Conservation (phyloP, 1,140 invertebrate genomes). For the Ridgeia piscesae region DNA sequence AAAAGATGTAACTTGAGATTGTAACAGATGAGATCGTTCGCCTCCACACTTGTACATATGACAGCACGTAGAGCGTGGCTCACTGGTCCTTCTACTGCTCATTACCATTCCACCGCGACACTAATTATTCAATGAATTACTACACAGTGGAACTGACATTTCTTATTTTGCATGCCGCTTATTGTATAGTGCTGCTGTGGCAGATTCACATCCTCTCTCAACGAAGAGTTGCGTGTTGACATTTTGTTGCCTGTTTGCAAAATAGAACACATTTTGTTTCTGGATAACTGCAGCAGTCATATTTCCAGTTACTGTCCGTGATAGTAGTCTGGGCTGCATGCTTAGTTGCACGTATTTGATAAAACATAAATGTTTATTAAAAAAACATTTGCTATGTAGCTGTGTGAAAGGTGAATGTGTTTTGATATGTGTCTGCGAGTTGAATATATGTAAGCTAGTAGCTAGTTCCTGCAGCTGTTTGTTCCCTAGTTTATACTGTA, state of each 20-base stretch:
- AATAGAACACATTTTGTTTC: background rate
- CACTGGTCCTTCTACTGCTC: background rate
- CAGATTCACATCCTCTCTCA: background rate
- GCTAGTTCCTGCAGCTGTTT: background rate
- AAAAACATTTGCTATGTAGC: background rate
- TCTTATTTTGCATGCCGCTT: background rate
- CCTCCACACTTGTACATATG: background rate
- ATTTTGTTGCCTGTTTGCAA: background rate
- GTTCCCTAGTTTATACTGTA: background rate
- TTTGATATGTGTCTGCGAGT: background rate
- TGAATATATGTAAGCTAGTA: background rate
- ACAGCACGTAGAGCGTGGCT: background rate
- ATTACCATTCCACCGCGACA: background rate
- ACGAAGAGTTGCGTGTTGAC: background rate
- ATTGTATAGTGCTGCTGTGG: background rate
- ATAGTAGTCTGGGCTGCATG: background rate
- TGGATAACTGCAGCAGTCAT: background rate
- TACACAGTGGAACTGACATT: slow-evolving; percentile 5
- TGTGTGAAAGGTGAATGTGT: background rate
- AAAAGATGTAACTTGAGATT: background rate
- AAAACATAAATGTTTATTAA: background rate
- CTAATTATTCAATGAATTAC: background rate
- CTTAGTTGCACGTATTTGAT: background rate
- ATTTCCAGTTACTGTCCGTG: background rate
- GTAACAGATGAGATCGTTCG: background rate